These are phyloP conservation scores for Pandion haliaetus DNA, from an alignment of 2,113 vertebrate genomes.

Conservation along the genomic window DNA sequence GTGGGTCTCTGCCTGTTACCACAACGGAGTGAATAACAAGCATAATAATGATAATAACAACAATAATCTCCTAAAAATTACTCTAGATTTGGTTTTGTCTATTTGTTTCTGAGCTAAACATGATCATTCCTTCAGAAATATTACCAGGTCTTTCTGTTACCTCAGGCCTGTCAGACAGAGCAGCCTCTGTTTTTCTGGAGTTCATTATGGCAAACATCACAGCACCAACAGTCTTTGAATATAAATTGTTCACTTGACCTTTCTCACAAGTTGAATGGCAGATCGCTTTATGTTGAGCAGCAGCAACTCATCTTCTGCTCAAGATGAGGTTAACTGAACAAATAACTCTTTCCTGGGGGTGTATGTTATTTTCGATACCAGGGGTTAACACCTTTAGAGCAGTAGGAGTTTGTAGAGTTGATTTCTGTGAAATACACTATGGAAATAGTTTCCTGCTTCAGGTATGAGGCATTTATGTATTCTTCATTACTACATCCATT, in stretches of 20 bases:
- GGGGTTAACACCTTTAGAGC: not conserved
- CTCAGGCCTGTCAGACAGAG: not conserved
- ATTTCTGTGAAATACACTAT: not conserved
- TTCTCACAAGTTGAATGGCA: not conserved
- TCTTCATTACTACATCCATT: not conserved
- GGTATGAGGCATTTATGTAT: not conserved
- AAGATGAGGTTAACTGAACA: not conserved
- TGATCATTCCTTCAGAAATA: not conserved
- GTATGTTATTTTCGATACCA: not conserved
- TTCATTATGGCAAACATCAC: not conserved
- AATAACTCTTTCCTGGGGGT: not conserved
- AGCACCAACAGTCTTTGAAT: not conserved
- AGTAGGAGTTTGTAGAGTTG: not conserved
- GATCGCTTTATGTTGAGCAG: not conserved
- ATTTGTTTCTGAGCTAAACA: not conserved
- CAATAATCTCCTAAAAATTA: not conserved
- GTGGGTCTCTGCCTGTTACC: not conserved
- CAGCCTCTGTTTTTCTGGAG: not conserved
- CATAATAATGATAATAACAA: not conserved
- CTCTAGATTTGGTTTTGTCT: not conserved
- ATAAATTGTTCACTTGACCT: constrained; percentile 18
- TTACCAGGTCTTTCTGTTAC: not conserved
- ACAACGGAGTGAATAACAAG: not conserved
- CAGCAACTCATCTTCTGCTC: not conserved
- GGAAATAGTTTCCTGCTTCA: not conserved